These are phyloP conservation scores for Brachypterus glaber DNA, from an alignment of 2,888 invertebrate genomes.

Conservation along the genomic window DNA sequence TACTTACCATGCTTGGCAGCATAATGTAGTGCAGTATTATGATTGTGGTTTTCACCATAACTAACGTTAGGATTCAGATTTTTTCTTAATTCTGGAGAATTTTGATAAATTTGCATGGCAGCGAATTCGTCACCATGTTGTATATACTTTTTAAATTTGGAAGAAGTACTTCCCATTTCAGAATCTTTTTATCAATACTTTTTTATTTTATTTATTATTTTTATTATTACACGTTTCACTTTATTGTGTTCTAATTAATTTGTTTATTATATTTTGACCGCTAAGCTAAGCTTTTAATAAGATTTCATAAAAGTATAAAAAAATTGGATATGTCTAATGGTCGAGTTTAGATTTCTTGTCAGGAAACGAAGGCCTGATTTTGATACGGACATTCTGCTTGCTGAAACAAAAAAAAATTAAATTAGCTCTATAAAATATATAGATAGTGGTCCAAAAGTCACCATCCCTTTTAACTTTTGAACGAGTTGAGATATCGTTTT, in stretches of 20 bases:
- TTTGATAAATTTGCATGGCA: slow-evolving; percentile 55
- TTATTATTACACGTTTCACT: slow-evolving; percentile 3
- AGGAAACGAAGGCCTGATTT: slow-evolving; percentile 33
- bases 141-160: slow-evolving; percentile 59
- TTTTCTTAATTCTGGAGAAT: slow-evolving; percentile 52
- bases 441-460: no score
- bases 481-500: no score
- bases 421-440: no score
- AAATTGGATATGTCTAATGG: slow-evolving; percentile 30
- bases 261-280: slow-evolving; percentile 8
- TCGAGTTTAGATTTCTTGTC: slow-evolving; percentile 31
- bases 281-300: slow-evolving; percentile 17
- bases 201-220: no score
- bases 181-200: slow-evolving; percentile 10
- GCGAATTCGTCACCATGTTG: slow-evolving; percentile 62
- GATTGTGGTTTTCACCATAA: slow-evolving; percentile 55
- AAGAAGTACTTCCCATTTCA: slow-evolving; percentile 56
- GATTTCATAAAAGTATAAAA: no score
- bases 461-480: no score
- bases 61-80: slow-evolving; percentile 57
- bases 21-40: slow-evolving; percentile 59
- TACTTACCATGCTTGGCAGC: slow-evolving; percentile 51
- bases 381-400: slow-evolving; percentile 25
- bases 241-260: not conserved
- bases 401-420: slow-evolving; percentile 23